Evolutionary conservation across 1,140 invertebrate genomes (phyloP), one percentile per base, ranked within the genome.

Genomic region (Popillia japonica): DNA sequence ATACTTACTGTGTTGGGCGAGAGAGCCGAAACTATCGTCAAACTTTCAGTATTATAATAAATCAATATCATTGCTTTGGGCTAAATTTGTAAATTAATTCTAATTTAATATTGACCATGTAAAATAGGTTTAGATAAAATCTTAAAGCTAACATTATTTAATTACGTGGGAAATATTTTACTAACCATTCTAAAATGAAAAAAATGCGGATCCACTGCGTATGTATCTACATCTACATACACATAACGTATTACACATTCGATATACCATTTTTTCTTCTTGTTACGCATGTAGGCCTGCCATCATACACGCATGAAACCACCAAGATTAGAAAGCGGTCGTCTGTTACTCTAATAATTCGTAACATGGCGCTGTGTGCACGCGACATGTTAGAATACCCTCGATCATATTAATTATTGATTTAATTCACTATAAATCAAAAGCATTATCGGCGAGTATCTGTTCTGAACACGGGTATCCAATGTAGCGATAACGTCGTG

Each of bases 371-470:
- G 48, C 48, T 7, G 48, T 34, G 27, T 55, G 17, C 48, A 55
- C 48, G 48, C 48, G 48, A 55, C 48, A 55, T 55, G 17, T 17
- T 55, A n/a, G 17, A 55, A 55, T 55, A 55, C 48, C 48, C 48
- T 55, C 17, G 48, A 55, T 55, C 48, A 55, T 17, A 55, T 55
- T 55, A 55, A 55, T 55, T 55, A 55, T 55, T 55, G 48, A 55
- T 55, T 55, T 55, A 55, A 55, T 55, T 55, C 48, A 55, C 48
- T 17, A 55, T 55, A 55, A 55, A 55, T 55, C 48, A 55, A 55
- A 55, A 17, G 48, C 14, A 17, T 55, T 55, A 55, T 55, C 48
- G 48, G 48, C 17, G 48, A 14, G 48, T 55, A 55, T 55, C 48
- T 55, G 48, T 17, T 55, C 48, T n/a, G 48, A 55, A 55, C 48